Evolutionary conservation across 2,888 invertebrate genomes (phyloP).

Genomic region (Desoria tigrina): DNA sequence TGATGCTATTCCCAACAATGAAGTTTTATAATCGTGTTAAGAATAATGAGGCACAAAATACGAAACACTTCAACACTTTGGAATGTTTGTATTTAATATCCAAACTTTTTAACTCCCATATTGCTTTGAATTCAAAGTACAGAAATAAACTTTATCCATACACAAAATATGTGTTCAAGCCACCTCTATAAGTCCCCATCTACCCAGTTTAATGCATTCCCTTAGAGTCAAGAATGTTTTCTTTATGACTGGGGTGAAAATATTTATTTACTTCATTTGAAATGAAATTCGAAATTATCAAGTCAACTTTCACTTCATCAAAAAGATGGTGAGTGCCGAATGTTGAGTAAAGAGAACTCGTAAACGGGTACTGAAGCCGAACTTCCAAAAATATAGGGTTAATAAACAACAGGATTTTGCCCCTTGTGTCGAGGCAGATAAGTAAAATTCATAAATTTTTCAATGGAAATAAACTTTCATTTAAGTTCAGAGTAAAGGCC

Average conservation of each 20-base stretch:
- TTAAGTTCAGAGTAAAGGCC: background rate
- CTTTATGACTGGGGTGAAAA: background rate
- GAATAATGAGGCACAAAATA: too few species aligned
- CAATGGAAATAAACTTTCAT: conserved; percentile 4
- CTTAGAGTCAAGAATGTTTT: background rate
- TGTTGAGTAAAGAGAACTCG: background rate
- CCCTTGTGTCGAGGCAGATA: background rate
- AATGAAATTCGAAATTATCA: conserved; percentile 18
- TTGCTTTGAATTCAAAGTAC: too few species aligned
- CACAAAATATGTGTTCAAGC: too few species aligned
- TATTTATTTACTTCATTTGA: conserved; percentile 1
- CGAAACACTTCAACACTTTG: too few species aligned
- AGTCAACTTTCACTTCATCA: conserved; percentile 40
- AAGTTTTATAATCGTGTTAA: too few species aligned
- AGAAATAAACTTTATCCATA: too few species aligned
- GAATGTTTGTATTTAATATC: too few species aligned
- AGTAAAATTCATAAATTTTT: conserved; percentile 4
- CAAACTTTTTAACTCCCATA: too few species aligned
- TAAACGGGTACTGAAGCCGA: background rate
- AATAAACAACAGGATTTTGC: background rate
- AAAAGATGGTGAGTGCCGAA: conserved; percentile 14
- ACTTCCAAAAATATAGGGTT: background rate
- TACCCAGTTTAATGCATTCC: too few species aligned
- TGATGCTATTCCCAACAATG: too few species aligned
- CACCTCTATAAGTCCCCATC: too few species aligned